Evolutionary conservation across 30 jellyfish, hydroid and myxozoan genomes (phyloP), one percentile per base, ranked within the genome.

Genomic region (Chironex yamaguchii): DNA sequence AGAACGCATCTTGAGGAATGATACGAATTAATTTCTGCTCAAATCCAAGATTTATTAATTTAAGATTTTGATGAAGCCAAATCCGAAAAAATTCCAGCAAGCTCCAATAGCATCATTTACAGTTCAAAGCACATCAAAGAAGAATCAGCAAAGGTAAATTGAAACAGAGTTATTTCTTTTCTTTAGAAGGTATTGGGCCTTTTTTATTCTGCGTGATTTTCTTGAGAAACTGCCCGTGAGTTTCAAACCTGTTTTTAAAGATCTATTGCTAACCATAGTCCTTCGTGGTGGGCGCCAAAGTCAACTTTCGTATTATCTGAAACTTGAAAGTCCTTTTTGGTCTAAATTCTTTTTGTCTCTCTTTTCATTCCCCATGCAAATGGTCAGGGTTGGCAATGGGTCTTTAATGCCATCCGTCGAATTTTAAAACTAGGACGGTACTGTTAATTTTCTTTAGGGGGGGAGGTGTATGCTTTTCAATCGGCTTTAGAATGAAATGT

Each of bases 81-180:
- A 69, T 69, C 83, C 83, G 83, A 69, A 69, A 69, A 69, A 69
- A 69, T 22, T 69, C 74, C 83, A 67, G 64, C 83, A 69, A 34
- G 83, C 74, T 25, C 36, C 76, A 69, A 69, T 69, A 69, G 83
- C 83, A 35, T 69, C 83, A 34, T 25, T 69, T 69, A 32, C 64
- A 69, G 83, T 69, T 69, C 83, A 69, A 69, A 69, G 74, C 83
- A 69, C 83, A 69, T 69, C 83, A 30, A 69, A 69, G 83, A 69
- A 69, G 74, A 69, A 28, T 69, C 83, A 2, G 76, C 74, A 6
- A 69, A 69, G 83, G 83, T 69, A 69, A 27, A 24, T 69, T 69
- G 67, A 69, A 69, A 24, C 83, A 69, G 83, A 3, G 83, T 69
- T 69, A 32, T 69, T 69, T 27, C n/a, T 22, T 69, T 14, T 69